These are phyloP conservation scores for Thaumetopoea pityocampa DNA, from an alignment of 1,140 invertebrate species.

Conservation along the genomic window DNA sequence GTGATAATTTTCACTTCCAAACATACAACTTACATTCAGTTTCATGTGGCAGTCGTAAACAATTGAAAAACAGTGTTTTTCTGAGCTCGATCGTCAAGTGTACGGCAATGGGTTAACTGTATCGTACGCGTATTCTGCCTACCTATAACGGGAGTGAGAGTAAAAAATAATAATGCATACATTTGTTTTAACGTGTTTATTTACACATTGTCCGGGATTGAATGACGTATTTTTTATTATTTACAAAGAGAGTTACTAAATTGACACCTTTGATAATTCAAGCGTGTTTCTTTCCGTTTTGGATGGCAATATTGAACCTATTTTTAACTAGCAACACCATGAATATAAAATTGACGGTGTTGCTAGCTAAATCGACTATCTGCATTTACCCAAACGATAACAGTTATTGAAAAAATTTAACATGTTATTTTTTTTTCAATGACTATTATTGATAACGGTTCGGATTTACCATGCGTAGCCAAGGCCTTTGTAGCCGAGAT, in stretches of 20 bases:
- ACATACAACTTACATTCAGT: too few species aligned
- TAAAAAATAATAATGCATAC: background rate
- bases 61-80: too few species aligned
- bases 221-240: constrained; percentile 57
- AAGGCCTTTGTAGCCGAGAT: constrained; percentile 43
- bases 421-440: constrained; percentile 11
- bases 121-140: too few species aligned
- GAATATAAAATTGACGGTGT: constrained; percentile 7
- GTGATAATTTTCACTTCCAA: too few species aligned
- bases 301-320: constrained; percentile 23
- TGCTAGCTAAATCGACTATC: constrained; percentile 10
- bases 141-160: background rate
- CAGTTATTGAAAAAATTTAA: constrained; percentile 3
- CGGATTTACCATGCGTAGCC: constrained; percentile 63
- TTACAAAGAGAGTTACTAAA: constrained; percentile 70
- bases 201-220: constrained; percentile 74
- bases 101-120: too few species aligned
- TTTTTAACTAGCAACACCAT: constrained; percentile 21
- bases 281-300: constrained; percentile 37
- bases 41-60: too few species aligned
- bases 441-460: constrained; percentile 8
- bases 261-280: constrained; percentile 53
- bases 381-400: constrained; percentile 2
- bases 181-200: constrained; percentile 51
- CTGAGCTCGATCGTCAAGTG: too few species aligned